phyloP scores from a whole-genome alignment of 1,140 invertebrate species.

The Coenobita brevimanus region DNA sequence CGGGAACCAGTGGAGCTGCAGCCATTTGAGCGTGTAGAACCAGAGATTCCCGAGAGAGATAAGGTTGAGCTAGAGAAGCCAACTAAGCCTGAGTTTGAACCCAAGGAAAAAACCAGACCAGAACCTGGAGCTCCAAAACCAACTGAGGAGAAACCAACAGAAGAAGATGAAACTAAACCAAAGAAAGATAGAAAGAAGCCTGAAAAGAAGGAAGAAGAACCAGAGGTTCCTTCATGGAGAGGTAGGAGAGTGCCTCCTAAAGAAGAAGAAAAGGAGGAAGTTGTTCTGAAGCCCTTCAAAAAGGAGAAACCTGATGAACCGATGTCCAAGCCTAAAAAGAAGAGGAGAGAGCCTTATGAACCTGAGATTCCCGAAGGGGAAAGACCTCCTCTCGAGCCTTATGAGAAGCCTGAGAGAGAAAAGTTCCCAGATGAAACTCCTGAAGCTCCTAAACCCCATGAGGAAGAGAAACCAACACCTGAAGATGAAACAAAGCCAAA shows the following conservation, averaged over 20 bases:
- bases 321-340: constrained; percentile 30
- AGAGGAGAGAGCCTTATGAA: constrained; percentile 45
- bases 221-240: constrained; percentile 51
- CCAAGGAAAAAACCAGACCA: constrained; percentile 3
- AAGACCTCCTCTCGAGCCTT: constrained; percentile 45
- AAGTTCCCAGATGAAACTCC: constrained; percentile 60
- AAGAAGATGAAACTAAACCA: constrained; percentile 29
- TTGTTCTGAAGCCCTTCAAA: constrained; percentile 62
- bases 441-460: constrained; percentile 22
- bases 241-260: constrained; percentile 43
- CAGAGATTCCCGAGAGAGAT: constrained; percentile 40
- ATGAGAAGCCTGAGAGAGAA: constrained; percentile 45
- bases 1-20: constrained; percentile 52
- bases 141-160: constrained; percentile 25
- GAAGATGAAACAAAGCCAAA: constrained; percentile 19
- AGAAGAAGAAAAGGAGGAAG: constrained; percentile 68
- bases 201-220: constrained; percentile 42
- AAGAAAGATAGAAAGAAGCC: constrained; percentile 49
- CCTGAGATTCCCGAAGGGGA: constrained; percentile 51
- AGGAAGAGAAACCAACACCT: constrained; percentile 23
- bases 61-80: no score
- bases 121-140: constrained; percentile 31
- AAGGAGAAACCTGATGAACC: constrained; percentile 49
- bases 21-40: constrained; percentile 38
- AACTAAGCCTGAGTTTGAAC: constrained; percentile 25